phyloP scores from a whole-genome alignment of 2,888 invertebrate genomes.

The Peribatodes rhomboidaria region DNA sequence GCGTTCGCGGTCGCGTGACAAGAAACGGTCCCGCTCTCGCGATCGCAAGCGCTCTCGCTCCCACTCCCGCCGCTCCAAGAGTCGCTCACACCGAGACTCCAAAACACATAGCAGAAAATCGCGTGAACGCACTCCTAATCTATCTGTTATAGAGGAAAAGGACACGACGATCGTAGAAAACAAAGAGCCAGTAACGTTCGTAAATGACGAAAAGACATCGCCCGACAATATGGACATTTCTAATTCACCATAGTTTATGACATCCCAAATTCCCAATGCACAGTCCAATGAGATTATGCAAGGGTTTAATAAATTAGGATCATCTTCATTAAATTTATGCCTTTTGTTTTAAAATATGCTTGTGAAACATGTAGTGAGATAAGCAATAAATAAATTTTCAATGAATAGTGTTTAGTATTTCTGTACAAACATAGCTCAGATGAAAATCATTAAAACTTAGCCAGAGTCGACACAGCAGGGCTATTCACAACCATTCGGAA shows the following conservation, averaged over 20 bases:
- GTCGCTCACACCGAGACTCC: constrained; percentile 73
- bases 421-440: no score
- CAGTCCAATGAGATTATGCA: not conserved
- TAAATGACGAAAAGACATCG: constrained; percentile 85
- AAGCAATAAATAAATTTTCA: constrained; percentile 36
- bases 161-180: constrained; percentile 57
- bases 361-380: constrained; percentile 26
- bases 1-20: constrained; percentile 79
- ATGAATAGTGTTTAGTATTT: constrained; percentile 7
- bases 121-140: constrained; percentile 71
- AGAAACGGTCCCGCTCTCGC: constrained; percentile 76
- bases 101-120: constrained; percentile 76
- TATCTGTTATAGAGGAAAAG: constrained; percentile 68
- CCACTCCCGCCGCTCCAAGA: constrained; percentile 76
- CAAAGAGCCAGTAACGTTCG: constrained; percentile 63
- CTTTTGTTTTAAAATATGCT: constrained; percentile 16
- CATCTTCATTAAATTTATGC: constrained; percentile 7
- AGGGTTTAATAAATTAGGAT: constrained; percentile 1
- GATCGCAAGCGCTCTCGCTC: constrained; percentile 80
- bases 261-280: constrained; percentile 6
- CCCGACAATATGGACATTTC: constrained; percentile 93
- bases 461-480: no score
- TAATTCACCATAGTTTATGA: constrained; percentile 88
- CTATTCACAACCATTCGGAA: no score
- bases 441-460: no score